phyloP scores from a whole-genome alignment of 1,140 invertebrate species.

The Venturia canescens region DNA sequence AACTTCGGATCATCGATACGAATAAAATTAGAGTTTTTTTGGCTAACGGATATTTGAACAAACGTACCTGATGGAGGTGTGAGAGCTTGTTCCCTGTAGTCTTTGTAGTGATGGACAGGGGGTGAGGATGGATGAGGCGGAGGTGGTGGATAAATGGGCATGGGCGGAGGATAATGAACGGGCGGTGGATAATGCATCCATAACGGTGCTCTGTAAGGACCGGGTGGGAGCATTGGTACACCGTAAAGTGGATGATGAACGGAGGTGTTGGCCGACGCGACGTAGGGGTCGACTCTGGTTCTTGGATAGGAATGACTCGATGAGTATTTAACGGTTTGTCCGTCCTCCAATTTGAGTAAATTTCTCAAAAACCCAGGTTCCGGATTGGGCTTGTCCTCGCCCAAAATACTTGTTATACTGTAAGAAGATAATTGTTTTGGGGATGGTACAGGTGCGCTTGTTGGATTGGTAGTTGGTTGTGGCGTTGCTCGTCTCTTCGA shows the following conservation, averaged over 20 bases:
- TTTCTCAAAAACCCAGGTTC: slow-evolving; percentile 75
- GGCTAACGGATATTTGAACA: neutral
- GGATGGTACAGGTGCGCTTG: slow-evolving; percentile 66
- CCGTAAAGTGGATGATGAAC: slow-evolving; percentile 73
- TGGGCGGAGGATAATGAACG: slow-evolving; percentile 74
- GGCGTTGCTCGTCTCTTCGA: slow-evolving; percentile 73
- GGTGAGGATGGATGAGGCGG: slow-evolving; percentile 71
- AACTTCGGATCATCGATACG: too few species aligned
- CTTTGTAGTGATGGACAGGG: slow-evolving; percentile 74
- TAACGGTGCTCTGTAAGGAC: slow-evolving; percentile 76
- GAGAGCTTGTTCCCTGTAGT: slow-evolving; percentile 75
- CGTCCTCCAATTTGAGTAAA: slow-evolving; percentile 73
- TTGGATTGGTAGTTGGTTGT: slow-evolving; percentile 63
- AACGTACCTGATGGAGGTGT: slow-evolving; percentile 74
- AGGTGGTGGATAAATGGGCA: slow-evolving; percentile 71
- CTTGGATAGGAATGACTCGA: slow-evolving; percentile 70
- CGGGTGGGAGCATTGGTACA: slow-evolving; percentile 72
- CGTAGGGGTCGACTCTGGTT: slow-evolving; percentile 69
- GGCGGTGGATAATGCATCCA: slow-evolving; percentile 79
- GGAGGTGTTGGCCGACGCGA: slow-evolving; percentile 66
- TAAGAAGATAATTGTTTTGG: slow-evolving; percentile 82
- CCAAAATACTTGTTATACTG: slow-evolving; percentile 87
- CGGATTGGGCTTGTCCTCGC: slow-evolving; percentile 74
- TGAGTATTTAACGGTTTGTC: slow-evolving; percentile 72
- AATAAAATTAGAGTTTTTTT: neutral